phyloP scores from a whole-genome alignment of 2,888 invertebrate species.

The Caenorhabditis drosophilae region DNA sequence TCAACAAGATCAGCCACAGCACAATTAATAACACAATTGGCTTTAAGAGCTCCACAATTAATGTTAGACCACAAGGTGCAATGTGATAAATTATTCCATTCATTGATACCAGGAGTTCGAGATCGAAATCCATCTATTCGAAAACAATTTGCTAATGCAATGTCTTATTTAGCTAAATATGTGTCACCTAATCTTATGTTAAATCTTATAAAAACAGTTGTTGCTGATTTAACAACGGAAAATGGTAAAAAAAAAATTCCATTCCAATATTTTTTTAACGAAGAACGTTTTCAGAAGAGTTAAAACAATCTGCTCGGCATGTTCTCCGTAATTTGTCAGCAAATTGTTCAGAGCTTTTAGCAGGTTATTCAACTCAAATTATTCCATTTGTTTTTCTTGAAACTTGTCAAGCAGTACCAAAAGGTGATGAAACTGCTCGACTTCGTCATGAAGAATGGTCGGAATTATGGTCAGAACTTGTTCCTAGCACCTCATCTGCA shows the following conservation, averaged over 20 bases:
- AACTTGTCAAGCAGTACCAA: conserved; percentile 43
- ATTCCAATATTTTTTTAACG: no score
- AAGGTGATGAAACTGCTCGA: conserved; percentile 48
- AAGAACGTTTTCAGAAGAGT: no score
- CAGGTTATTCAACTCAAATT: conserved; percentile 35
- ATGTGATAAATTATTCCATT: conserved; percentile 45
- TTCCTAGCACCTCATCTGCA: conserved; percentile 49
- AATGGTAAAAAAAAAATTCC: no score
- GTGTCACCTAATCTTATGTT: conserved; percentile 40
- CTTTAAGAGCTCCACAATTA: conserved; percentile 50
- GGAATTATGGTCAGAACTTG: conserved; percentile 56
- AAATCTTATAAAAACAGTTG: conserved; percentile 33
- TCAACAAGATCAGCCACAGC: conserved; percentile 48
- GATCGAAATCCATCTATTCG: conserved; percentile 56
- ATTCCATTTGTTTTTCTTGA: conserved; percentile 53
- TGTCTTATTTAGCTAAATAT: conserved; percentile 52
- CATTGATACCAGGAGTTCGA: conserved; percentile 42
- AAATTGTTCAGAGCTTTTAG: conserved; percentile 44
- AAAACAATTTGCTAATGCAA: conserved; percentile 50
- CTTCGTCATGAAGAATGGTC: conserved; percentile 47
- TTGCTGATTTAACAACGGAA: conserved; percentile 31
- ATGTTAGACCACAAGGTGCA: conserved; percentile 33
- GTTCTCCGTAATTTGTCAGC: conserved; percentile 44
- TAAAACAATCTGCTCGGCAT: conserved; percentile 42
- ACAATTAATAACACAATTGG: conserved; percentile 46